These are phyloP conservation scores for Spatula versicolor DNA, from an alignment of 2,797 vertebrate species.

Conservation along the genomic window DNA sequence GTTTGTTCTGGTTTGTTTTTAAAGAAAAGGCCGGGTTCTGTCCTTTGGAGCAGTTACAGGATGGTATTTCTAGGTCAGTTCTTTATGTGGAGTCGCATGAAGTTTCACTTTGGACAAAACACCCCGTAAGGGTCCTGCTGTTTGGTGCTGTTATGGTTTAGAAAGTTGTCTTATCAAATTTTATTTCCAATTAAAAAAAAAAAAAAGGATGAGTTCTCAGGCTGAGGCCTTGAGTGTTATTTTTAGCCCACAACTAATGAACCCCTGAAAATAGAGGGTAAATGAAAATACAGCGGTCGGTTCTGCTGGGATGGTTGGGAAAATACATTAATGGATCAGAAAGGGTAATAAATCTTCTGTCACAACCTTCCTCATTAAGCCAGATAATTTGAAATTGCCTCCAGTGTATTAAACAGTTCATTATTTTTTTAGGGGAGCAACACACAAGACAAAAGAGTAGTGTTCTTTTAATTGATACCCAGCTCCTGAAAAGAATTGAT, in stretches of 20 bases:
- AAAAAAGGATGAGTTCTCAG: slow-evolving; percentile 45
- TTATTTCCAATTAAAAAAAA: slow-evolving; percentile 56
- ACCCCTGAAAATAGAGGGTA: slow-evolving; percentile 63
- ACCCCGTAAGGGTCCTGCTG: slow-evolving; percentile 18
- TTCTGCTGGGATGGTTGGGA: slow-evolving; percentile 54
- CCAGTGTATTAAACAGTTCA: slow-evolving; percentile 75
- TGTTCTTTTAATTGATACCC: slow-evolving; percentile 55
- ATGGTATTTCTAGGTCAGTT: slow-evolving; percentile 51
- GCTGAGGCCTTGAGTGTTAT: slow-evolving; percentile 37
- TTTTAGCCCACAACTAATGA: slow-evolving; percentile 69
- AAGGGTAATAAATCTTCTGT: slow-evolving; percentile 66
- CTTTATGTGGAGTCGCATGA: slow-evolving; percentile 16
- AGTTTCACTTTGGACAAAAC: slow-evolving; percentile 41
- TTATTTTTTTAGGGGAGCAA: slow-evolving; percentile 61
- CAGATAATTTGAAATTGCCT: slow-evolving; percentile 74
- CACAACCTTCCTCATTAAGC: slow-evolving; percentile 67
- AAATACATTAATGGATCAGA: slow-evolving; percentile 71
- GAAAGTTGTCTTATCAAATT: slow-evolving; percentile 68
- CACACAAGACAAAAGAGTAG: slow-evolving; percentile 47
- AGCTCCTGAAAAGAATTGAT: background rate
- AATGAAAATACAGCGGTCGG: slow-evolving; percentile 54
- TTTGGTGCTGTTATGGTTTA: slow-evolving; percentile 51
- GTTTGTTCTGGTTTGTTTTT: background rate
- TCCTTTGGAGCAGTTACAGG: background rate
- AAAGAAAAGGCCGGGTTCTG: background rate